These are phyloP conservation scores for Enteromius unitaeniatus DNA, from an alignment of 2,797 vertebrate genomes.

Conservation along the genomic window DNA sequence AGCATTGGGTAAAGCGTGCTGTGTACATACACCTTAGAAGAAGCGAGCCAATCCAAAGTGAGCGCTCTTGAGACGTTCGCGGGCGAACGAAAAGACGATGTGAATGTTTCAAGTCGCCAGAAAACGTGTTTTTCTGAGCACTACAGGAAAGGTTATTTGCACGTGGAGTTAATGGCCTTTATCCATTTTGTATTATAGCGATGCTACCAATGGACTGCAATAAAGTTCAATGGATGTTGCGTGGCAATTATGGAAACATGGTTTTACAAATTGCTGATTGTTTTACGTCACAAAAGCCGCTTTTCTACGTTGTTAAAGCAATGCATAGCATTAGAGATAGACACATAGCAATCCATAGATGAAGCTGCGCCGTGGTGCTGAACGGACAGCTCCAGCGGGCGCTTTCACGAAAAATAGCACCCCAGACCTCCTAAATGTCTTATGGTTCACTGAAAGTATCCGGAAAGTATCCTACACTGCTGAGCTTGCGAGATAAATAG, in stretches of 20 bases:
- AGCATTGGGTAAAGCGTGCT: constrained; percentile 58
- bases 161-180: not conserved
- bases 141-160: not conserved
- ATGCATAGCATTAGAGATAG: not conserved
- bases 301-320: not conserved
- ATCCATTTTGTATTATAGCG: not conserved
- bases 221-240: not conserved
- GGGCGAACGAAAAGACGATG: constrained; percentile 20
- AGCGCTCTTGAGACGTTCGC: constrained; percentile 38
- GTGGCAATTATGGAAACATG: not conserved
- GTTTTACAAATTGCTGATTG: not conserved
- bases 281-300: not conserved
- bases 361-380: constrained; percentile 55
- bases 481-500: not conserved
- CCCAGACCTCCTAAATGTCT: not conserved
- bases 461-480: not conserved
- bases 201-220: not conserved
- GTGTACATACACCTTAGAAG: constrained; percentile 58
- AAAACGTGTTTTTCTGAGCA: not conserved
- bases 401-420: not conserved
- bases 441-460: not conserved
- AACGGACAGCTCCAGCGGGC: constrained; percentile 59
- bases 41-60: constrained; percentile 54
- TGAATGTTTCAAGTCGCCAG: constrained; percentile 6
- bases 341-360: not conserved